Base-by-base conservation (phyloP, 1,140 invertebrate genomes). In the Drosophila asahinai region DNA sequence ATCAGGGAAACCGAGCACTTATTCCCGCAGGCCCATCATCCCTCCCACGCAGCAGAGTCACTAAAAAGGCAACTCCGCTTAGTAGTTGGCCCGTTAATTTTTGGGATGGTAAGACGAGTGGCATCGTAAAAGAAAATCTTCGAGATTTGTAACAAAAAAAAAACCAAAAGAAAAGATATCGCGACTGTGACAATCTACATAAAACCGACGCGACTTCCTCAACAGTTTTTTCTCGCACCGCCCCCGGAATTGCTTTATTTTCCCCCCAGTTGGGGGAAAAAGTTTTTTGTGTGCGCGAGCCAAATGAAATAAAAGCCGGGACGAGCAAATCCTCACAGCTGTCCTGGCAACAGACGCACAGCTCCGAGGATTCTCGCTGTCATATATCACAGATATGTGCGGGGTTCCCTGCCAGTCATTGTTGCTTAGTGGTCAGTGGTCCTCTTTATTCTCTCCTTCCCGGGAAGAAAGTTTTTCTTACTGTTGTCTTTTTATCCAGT, bases 321-420 rank as follows among this genome's bases (percentile, higher is more conserved):
- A 49, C 45, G 62, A 76, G 19, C 52, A 65, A 40, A 65, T 73
- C 52, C 51, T 38, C 52, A 17, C 71, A 51, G 73, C 80, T 86
- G 78, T 73, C 78, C 43, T 86, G 77, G 67, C 77, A 67, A 84
- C 81, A 77, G 77, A 81, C 63, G 77, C 81, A 64, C 76, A 57
- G 55, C 45, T 40, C 33, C 33, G 30, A 36, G 33, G 30, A 33
- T 11, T 36, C 36, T 57, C 54, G 45, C 77, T 66, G 82, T 86
- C 81, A 81, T 84, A 84, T 86, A 86, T 84, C 81, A 86, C 81
- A 84, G 82, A 77, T 73, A 61, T 76, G 43, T 82, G 68, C 33
- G 60, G 40, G 40, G 42, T 51, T 43, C 33, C n/a, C 14, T 19
- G 7, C 19, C 25, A n/a, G 19, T 57, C 51, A 33, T 63, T 66